Base-by-base conservation (phyloP, 2,888 invertebrate genomes). In the Aethes cnicana region DNA sequence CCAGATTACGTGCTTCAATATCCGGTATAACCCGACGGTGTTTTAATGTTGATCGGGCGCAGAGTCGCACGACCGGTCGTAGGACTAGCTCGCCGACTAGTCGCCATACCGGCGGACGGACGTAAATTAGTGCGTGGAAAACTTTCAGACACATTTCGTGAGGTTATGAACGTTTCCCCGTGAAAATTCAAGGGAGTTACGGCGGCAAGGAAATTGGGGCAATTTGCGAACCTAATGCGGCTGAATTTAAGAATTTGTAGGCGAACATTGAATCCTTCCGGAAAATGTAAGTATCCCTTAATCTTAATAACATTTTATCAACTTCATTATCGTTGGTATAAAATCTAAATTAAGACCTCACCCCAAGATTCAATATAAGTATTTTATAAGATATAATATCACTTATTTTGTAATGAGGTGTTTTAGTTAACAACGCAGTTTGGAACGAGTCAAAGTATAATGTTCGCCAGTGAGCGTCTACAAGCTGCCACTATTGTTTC, bases 1-100 rank as follows among this genome's bases (percentile, higher is more conserved):
- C 77, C 81, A 84, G 87, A 88, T 89, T 87, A 89, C 87, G 88
- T 88, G 87, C 85, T 87, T 77, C 84, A 89, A 89, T 89, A 89
- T 89, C 89, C 89, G 87, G 83, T 64, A 75, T 71, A 72, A 74
- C 78, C 74, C 72, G 69, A 61, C 64, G 62, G 60, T 65, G 68
- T 43, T 43, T 30, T 58, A 60, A 62, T 59, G 55, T 52, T 54
- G 30, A 43, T 54, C 44, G 55, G 20, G 37, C 54, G 57, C 64
- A 58, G 30, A 36, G 57, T 66, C 60, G 61, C 21, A 16, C 53
- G 55, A 68, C 56, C 28, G 21, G 44, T 63, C 60, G 42, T n/a
- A n/a, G n/a, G n/a, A n/a, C n/a, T n/a, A n/a, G n/a, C n/a, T n/a
- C n/a, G n/a, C 1, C 26, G 50, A 47, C 54, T 62, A 68, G 26